A percentile compares a stretch with the other conserved stretches of the same genome.
Conservation (phyloP, 2,888 invertebrate genomes). For the Charanyca ferruginea region DNA sequence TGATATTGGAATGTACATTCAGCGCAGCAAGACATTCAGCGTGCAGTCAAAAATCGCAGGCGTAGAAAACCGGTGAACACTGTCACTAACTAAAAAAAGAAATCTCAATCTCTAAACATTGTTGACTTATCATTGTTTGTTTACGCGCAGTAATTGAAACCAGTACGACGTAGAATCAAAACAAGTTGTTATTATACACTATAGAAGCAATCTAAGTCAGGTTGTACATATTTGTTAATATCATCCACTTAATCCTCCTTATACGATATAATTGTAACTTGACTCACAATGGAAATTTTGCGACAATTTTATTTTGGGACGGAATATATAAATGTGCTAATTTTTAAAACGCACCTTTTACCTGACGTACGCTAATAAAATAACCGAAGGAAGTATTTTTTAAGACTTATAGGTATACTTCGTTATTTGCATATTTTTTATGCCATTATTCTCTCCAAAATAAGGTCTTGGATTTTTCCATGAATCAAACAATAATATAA, state of each 20-base stretch:
- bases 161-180: slow-evolving; percentile 12
- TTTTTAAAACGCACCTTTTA: slow-evolving; percentile 23
- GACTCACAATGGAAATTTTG: slow-evolving; percentile 15
- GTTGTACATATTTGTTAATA: slow-evolving; percentile 29
- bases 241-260: slow-evolving; percentile 22
- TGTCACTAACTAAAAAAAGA: slow-evolving; percentile 10
- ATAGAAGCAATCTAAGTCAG: slow-evolving; percentile 9
- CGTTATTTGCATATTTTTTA: slow-evolving; percentile 13
- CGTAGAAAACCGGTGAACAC: background rate
- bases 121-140: slow-evolving; percentile 15
- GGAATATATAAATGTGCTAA: slow-evolving; percentile 32
- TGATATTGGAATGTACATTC: too few relatives aligned
- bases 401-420: background rate
- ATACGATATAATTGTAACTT: slow-evolving; percentile 12
- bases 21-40: too few relatives aligned
- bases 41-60: too few relatives aligned
- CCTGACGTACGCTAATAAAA: slow-evolving; percentile 32
- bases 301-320: slow-evolving; percentile 9
- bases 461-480: background rate
- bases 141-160: slow-evolving; percentile 2
- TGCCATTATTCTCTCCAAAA: slow-evolving; percentile 19
- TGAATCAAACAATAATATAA: too few relatives aligned
- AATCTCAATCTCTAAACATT: slow-evolving; percentile 3
- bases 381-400: slow-evolving; percentile 17
- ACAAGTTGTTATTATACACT: slow-evolving; percentile 34